phyloP scores from a whole-genome alignment of 1,140 invertebrate genomes.

The Trichoplusia ni region DNA sequence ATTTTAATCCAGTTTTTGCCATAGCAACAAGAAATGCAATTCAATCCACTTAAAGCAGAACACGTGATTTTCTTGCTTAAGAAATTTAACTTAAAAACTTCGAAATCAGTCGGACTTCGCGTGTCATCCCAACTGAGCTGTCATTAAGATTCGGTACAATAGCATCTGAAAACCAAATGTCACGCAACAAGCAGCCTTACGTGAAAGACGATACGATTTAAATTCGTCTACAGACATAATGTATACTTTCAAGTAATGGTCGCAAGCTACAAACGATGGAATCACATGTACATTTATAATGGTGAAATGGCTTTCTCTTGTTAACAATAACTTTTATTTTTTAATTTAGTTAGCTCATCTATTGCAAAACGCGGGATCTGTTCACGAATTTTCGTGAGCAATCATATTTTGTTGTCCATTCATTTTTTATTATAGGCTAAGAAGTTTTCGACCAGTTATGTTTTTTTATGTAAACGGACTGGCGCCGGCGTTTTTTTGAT shows the following conservation, averaged over 20 bases:
- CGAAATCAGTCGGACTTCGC: constrained; percentile 19
- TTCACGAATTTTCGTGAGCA: constrained; percentile 18
- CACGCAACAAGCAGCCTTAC: constrained; percentile 16
- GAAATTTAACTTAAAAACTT: constrained; percentile 10
- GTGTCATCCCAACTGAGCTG: constrained; percentile 14
- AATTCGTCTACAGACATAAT: constrained; percentile 7
- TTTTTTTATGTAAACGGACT: too few relatives aligned
- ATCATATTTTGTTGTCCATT: not conserved
- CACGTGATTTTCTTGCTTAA: not conserved
- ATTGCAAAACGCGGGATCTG: constrained; percentile 18
- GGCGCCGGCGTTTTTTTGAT: too few relatives aligned
- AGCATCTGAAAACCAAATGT: not conserved
- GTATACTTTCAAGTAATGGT: constrained; percentile 18
- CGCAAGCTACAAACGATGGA: constrained; percentile 40
- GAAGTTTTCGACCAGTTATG: too few relatives aligned
- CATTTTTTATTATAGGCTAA: not conserved
- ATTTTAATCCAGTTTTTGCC: too few relatives aligned
- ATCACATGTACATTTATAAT: constrained; percentile 49
- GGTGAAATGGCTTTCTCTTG: constrained; percentile 47
- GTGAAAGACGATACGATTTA: constrained; percentile 1
- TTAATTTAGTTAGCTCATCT: constrained; percentile 31
- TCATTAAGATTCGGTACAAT: constrained; percentile 24
- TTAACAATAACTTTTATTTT: constrained; percentile 40
- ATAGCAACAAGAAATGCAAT: too few relatives aligned
- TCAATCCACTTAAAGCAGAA: too few relatives aligned